Evolutionary conservation across 2,113 vertebrate genomes (phyloP), one percentile per base, ranked within the genome.

Genomic region (Caranx ignobilis): DNA sequence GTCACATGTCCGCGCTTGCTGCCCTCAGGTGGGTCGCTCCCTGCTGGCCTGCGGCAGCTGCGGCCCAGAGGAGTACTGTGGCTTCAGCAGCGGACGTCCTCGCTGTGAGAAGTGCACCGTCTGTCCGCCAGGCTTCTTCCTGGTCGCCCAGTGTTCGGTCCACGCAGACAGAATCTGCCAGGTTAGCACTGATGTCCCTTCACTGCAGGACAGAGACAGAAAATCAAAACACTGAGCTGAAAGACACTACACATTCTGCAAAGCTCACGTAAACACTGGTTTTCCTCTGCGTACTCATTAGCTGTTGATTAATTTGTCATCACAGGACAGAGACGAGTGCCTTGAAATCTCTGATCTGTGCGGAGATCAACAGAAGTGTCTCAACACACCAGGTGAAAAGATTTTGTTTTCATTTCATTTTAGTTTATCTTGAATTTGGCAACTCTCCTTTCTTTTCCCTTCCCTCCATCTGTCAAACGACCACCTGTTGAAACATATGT

Each of bases 291-390:
- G 1, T 26, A 26, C 26, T 26, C 26, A 26, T 26, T 26, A 26
- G 26, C 26, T 69, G 0, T 45, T 3, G 3, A 37, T 55, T 45
- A 59, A 3, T 87, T 93, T 47, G 1, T 92, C 83, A 26, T 94
- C 91, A 19, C 89, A 97, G 96, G 96, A 97, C 89, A 96, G 94
- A 94, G 95, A 97, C 67, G 96, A 97, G 88, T 97, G 96, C 79
- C 93, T 93, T 57, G 95, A 97, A 85, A 95, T 95, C 62, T 68
- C 94, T 70, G 84, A 91, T 86, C 92, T 96, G 66, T 97, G 96
- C 85, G 95, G 96, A 31, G 94, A 96, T 77, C 93, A 89, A 69
- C 94, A 95, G 84, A 96, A 96, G 82, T 97, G 96, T 87, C 91
- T 97, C 81, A 97, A 97, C 85, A 98, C 95, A 50, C 95, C 96